Percentiles rank a stretch among this genome's conserved stretches.
These are phyloP conservation scores for Pangasianodon gigas DNA, from an alignment of 2,113 vertebrate species.

Conservation along the genomic window DNA sequence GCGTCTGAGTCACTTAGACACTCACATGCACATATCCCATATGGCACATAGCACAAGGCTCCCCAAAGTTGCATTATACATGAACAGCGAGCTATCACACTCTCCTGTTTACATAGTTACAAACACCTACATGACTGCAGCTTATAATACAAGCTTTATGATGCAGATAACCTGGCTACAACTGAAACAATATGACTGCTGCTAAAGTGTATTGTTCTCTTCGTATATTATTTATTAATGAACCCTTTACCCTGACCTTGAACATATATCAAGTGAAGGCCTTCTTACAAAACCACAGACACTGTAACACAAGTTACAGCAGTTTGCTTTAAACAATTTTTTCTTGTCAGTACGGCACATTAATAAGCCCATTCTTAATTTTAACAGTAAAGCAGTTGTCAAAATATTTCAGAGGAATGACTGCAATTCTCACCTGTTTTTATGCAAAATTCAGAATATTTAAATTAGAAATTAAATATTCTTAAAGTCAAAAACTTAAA, in stretches of 20 bases:
- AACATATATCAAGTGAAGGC: slow-evolving; percentile 5
- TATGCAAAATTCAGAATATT: neutral
- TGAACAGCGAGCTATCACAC: neutral
- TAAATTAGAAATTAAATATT: neutral
- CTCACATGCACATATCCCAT: slow-evolving; percentile 14
- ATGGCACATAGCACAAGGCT: neutral
- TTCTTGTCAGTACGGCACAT: neutral
- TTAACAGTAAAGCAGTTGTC: neutral
- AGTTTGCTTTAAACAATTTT: neutral
- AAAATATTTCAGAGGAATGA: slow-evolving; percentile 4
- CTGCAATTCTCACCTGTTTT: neutral
- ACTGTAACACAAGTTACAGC: neutral
- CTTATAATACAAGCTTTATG: neutral
- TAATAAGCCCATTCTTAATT: neutral
- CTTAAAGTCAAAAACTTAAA: neutral
- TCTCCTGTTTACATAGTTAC: neutral
- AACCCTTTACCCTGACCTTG: slow-evolving; percentile 14
- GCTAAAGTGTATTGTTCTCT: slow-evolving; percentile 9
- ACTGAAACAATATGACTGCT: neutral
- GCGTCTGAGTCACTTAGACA: slow-evolving; percentile 35
- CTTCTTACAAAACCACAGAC: slow-evolving; percentile 17
- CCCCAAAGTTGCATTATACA: slow-evolving; percentile 19
- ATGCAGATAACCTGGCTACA: neutral
- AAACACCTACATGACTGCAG: slow-evolving; percentile 11
- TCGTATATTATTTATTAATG: slow-evolving; percentile 6